phyloP scores from a whole-genome alignment of 2,113 vertebrate genomes.

The Gavialis gangeticus region DNA sequence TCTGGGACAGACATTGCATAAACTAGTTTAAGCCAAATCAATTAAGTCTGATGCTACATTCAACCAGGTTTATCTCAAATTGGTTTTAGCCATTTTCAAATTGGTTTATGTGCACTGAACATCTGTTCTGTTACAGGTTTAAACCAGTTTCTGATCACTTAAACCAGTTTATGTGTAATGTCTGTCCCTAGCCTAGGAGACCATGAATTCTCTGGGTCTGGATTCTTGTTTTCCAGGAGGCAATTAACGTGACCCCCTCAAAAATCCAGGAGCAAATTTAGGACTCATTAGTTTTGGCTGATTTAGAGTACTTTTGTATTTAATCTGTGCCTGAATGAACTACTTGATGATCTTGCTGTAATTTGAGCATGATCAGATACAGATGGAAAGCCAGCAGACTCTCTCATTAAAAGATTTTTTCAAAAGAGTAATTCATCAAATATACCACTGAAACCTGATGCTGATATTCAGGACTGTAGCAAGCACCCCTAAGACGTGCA shows the following conservation, averaged over 20 bases:
- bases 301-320: conserved; percentile 24
- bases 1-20: no score
- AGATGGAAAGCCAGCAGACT: conserved; percentile 18
- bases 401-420: conserved; percentile 19
- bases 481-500: not conserved
- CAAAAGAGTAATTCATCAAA: conserved; percentile 31
- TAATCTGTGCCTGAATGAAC: not conserved
- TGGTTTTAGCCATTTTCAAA: no score
- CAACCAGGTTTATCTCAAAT: no score
- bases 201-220: no score
- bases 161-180: no score
- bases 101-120: no score
- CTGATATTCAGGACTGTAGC: not conserved
- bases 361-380: conserved; percentile 48
- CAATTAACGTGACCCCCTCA: not conserved
- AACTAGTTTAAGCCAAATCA: no score
- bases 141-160: no score
- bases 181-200: no score
- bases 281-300: not conserved
- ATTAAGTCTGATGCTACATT: no score
- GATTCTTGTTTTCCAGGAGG: no score
- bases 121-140: no score
- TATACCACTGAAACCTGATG: not conserved
- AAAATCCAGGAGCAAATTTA: not conserved
- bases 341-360: conserved; percentile 10